Percentiles rank a stretch among this genome's conserved stretches.
Conservation (phyloP, 2,888 invertebrate species). For the Thera obeliscata region DNA sequence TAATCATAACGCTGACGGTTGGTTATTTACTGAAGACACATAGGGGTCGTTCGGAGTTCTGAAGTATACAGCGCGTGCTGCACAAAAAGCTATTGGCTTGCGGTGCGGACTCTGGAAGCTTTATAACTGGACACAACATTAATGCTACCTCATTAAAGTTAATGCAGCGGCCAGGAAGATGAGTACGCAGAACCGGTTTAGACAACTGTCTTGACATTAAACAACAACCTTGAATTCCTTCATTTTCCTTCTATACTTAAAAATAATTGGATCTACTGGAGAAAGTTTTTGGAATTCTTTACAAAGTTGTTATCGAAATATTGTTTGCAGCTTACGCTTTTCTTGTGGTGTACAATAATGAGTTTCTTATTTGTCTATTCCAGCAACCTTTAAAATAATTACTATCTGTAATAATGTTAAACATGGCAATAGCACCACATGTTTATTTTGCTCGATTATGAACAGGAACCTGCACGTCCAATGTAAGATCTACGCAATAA, state of each 20-base stretch:
- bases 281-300: constrained; percentile 38
- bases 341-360: too few species aligned
- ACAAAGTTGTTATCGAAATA: too few species aligned
- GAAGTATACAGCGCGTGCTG: constrained; percentile 42
- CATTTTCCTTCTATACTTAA: constrained; percentile 32
- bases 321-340: too few species aligned
- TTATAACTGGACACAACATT: constrained; percentile 51
- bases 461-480: background rate
- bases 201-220: constrained; percentile 48
- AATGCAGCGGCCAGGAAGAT: constrained; percentile 41
- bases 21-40: constrained; percentile 63
- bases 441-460: constrained; percentile 10
- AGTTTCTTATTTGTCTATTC: too few species aligned
- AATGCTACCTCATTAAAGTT: constrained; percentile 49
- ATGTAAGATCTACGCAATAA: constrained; percentile 15
- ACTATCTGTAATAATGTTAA: constrained; percentile 1
- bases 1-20: constrained; percentile 66
- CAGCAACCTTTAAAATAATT: background rate
- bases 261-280: constrained; percentile 26
- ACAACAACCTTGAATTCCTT: constrained; percentile 42
- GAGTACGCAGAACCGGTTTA: constrained; percentile 44
- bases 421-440: background rate
- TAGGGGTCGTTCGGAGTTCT: constrained; percentile 53
- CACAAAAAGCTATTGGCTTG: constrained; percentile 57
- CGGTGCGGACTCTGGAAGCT: constrained; percentile 47